phyloP scores from a whole-genome alignment of 1,140 invertebrate genomes.

The Zeugodacus cucurbitae region DNA sequence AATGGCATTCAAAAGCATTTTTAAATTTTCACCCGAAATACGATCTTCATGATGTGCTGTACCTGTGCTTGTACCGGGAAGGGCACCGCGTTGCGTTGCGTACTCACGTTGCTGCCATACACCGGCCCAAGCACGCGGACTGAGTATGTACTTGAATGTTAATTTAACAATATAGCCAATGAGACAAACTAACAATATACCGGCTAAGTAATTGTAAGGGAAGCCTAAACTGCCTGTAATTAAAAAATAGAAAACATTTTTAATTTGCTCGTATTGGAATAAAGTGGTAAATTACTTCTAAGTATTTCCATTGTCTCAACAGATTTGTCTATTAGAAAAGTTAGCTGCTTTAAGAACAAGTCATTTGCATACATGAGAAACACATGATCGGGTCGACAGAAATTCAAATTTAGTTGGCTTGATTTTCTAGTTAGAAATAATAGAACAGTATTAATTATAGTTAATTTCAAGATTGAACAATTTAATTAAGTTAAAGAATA shows the following conservation, averaged over 20 bases:
- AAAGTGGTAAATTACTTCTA: conserved; percentile 45
- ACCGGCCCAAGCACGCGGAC: conserved; percentile 53
- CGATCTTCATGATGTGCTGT: conserved; percentile 46
- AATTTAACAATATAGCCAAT: conserved; percentile 54
- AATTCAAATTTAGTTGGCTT: conserved; percentile 47
- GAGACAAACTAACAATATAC: conserved; percentile 48
- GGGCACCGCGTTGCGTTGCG: not conserved
- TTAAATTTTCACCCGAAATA: conserved; percentile 61
- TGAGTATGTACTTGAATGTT: conserved; percentile 57
- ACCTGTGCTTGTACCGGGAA: not conserved
- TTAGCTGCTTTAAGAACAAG: conserved; percentile 54
- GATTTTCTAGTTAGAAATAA: conserved; percentile 52
- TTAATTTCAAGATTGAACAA: not conserved
- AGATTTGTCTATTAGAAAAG: conserved; percentile 52
- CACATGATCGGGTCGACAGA: conserved; percentile 57
- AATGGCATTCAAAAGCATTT: conserved; percentile 54
- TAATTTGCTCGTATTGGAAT: not conserved
- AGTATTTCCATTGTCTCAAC: conserved; percentile 46
- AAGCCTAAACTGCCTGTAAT: conserved; percentile 48
- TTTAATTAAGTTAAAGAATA: not conserved
- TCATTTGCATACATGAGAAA: conserved; percentile 55
- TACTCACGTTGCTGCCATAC: conserved; percentile 31
- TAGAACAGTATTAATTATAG: not conserved
- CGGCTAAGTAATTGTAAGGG: conserved; percentile 51
- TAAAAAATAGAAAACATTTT: not conserved